These are phyloP conservation scores for Centropus unirufus DNA, from an alignment of 2,113 vertebrate genomes.

Conservation along the genomic window DNA sequence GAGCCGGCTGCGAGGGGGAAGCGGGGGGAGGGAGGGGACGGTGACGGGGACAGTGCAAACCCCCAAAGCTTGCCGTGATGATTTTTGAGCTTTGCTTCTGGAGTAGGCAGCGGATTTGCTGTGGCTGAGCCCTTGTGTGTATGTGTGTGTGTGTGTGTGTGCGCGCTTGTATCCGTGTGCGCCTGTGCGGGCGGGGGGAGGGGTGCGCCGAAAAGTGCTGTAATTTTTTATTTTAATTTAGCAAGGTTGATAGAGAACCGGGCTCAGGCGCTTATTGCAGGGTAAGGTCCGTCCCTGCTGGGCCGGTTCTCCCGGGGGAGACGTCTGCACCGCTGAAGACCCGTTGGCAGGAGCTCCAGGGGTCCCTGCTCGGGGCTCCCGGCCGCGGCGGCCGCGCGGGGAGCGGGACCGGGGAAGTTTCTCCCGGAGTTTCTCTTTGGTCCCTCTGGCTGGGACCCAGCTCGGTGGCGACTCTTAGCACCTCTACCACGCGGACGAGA, in stretches of 20 bases:
- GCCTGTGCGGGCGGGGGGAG: constrained; percentile 39
- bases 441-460: too few species aligned
- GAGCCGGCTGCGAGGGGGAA: background rate
- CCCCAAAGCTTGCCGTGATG: background rate
- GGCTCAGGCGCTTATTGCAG: background rate
- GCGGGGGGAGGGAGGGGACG: background rate
- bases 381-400: background rate
- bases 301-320: background rate
- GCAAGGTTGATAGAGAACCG: background rate
- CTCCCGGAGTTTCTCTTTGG: background rate
- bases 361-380: background rate
- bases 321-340: background rate
- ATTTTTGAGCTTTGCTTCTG: background rate
- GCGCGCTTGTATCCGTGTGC: background rate
- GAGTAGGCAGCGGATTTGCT: background rate
- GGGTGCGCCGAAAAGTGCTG: background rate
- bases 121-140: background rate
- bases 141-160: background rate
- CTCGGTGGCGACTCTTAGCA: background rate
- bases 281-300: background rate
- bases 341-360: background rate
- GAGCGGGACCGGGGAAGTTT: background rate
- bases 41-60: background rate
- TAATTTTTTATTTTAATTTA: background rate
- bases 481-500: background rate